Conservation (phyloP, 2,797 vertebrate species). For the Malacoraja senta region DNA sequence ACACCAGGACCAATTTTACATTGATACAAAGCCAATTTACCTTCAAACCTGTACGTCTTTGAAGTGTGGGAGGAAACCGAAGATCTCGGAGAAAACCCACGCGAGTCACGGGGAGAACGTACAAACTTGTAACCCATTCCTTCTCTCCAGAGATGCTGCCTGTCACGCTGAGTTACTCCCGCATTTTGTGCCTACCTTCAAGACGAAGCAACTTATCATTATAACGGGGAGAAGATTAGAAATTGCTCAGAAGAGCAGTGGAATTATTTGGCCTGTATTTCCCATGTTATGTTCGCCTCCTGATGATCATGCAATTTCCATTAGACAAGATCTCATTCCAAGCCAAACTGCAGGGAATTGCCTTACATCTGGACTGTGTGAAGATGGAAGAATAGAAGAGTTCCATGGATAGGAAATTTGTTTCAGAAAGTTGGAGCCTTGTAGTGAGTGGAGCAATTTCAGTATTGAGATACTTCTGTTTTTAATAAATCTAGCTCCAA, state of each 20-base stretch:
- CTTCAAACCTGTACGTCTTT: too few relatives aligned
- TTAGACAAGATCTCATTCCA: background rate
- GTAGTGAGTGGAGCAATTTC: background rate
- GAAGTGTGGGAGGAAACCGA: too few relatives aligned
- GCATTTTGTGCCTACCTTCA: too few relatives aligned
- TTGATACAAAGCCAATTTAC: too few relatives aligned
- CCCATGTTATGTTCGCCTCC: background rate
- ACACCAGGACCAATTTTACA: too few relatives aligned
- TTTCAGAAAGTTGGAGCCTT: too few relatives aligned
- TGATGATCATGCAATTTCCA: background rate
- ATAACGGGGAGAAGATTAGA: background rate
- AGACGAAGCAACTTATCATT: too few relatives aligned
- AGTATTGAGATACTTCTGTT: background rate
- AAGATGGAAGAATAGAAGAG: background rate
- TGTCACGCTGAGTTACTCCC: too few relatives aligned
- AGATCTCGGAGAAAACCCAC: too few relatives aligned
- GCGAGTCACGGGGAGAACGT: too few relatives aligned
- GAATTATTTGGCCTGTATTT: background rate
- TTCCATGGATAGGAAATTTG: background rate
- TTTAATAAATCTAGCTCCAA: background rate
- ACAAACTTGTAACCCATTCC: too few relatives aligned
- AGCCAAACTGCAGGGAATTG: background rate
- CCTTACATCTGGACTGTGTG: background rate
- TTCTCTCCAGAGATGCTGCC: too few relatives aligned
- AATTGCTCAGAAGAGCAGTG: background rate